Evolutionary conservation across 2,888 invertebrate genomes (phyloP), one percentile per base, ranked within the genome.

Genomic region (Pycnomerus fuliginosus): DNA sequence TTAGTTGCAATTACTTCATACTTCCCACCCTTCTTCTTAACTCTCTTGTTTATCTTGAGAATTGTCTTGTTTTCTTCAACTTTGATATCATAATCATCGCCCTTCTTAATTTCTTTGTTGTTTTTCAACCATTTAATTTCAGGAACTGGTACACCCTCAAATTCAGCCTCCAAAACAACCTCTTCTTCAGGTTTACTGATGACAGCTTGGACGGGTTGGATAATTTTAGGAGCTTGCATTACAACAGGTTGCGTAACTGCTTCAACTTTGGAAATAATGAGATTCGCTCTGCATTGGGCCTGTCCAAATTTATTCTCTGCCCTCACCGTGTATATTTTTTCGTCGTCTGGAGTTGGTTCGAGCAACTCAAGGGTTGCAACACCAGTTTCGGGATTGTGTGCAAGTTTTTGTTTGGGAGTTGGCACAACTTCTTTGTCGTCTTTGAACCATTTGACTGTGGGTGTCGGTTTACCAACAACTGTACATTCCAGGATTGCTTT

Each of bases 1-100:
- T 89, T 90, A 60, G 83, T 79, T n/a, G 90, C 84, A 15, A 85
- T 76, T 8, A 92, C 84, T 76, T 93, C 92, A 70, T 93, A 95
- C 71, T 90, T 91, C 16, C 95, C 95, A 45, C 81, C 80, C 65
- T 89, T 86, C 62, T 85, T 85, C 67, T 84, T 85, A 27, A 81
- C 80, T 58, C 81, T 78, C 52, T 86, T 82, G 22, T 77, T 74
- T 45, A 92, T 80, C 54, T 72, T 78, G 15, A 91, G 72, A 27
- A 73, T 79, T 0, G 87, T 85, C 48, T 75, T 80, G 29, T 77
- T 82, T 44, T 83, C 79, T 50, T 80, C 77, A 12, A 75, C 76
- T 3, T 73, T 71, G 34, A 88, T 80, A 22, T 73, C 68, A 45
- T 79, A 80, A 51, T 84, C 80, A 33, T 83, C 78, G 55, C 76